These are phyloP conservation scores for Pterocles orientalis DNA, from an alignment of 2,113 vertebrate genomes.

Conservation along the genomic window DNA sequence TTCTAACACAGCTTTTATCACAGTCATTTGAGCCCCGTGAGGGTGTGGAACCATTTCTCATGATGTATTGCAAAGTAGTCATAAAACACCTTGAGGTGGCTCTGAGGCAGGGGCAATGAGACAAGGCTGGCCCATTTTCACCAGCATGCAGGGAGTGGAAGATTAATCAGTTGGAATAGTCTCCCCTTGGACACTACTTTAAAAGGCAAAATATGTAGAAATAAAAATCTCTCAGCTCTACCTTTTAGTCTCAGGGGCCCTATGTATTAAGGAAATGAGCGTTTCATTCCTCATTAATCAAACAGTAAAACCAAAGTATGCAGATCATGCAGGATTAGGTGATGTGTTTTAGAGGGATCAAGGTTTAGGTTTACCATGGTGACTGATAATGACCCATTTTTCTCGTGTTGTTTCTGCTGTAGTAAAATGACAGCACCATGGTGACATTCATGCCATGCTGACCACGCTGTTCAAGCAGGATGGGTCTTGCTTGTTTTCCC, in stretches of 20 bases:
- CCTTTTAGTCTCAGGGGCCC: background rate
- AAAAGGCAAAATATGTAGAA: background rate
- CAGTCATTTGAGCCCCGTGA: background rate
- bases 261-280: background rate
- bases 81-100: background rate
- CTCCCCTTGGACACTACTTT: background rate
- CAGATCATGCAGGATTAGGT: background rate
- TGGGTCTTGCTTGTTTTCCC: background rate
- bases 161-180: background rate
- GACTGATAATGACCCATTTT: background rate
- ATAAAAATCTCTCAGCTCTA: background rate
- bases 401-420: background rate
- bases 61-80: background rate
- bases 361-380: accelerated
- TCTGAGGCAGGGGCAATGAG: background rate
- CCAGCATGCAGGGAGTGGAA: background rate
- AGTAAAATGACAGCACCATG: background rate
- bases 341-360: background rate
- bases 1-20: background rate
- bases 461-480: background rate
- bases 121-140: background rate
- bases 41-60: background rate
- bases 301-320: background rate
- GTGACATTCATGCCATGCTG: background rate
- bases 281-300: background rate